These are phyloP conservation scores for Epinotia bilunana DNA, from an alignment of 2,888 invertebrate species.

Conservation along the genomic window DNA sequence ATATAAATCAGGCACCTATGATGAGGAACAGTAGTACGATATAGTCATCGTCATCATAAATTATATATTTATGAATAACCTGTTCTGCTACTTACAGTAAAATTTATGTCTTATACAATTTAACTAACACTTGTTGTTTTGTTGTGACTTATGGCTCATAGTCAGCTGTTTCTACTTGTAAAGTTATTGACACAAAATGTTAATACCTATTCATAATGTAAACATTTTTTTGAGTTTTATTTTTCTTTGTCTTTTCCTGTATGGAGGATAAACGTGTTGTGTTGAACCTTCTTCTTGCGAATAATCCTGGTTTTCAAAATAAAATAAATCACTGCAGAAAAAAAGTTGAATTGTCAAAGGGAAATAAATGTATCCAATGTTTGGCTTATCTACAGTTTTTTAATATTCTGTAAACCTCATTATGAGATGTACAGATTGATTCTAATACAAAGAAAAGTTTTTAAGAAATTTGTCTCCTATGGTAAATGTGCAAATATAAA, in stretches of 20 bases:
- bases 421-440: constrained; percentile 67
- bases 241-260: not conserved
- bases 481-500: constrained; percentile 49
- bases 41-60: no score
- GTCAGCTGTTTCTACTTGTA: constrained; percentile 16
- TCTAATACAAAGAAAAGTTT: constrained; percentile 50
- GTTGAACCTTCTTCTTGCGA: not conserved
- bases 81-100: not conserved
- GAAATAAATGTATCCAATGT: constrained; percentile 13
- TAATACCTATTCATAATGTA: not conserved
- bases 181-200: not conserved
- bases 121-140: constrained; percentile 23
- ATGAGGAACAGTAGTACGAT: not conserved
- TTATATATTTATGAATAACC: not conserved
- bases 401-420: constrained; percentile 48
- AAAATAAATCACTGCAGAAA: not conserved
- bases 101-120: constrained; percentile 7
- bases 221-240: no score
- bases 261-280: not conserved
- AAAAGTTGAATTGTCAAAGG: constrained; percentile 31
- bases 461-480: constrained; percentile 55
- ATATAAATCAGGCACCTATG: not conserved
- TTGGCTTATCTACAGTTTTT: constrained; percentile 16
- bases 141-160: not conserved
- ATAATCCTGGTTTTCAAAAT: constrained; percentile 13